A percentile compares a stretch with the other conserved stretches of the same genome.
These are phyloP conservation scores for Plectrocnemia conspersa DNA, from an alignment of 1,140 invertebrate species.

Conservation along the genomic window DNA sequence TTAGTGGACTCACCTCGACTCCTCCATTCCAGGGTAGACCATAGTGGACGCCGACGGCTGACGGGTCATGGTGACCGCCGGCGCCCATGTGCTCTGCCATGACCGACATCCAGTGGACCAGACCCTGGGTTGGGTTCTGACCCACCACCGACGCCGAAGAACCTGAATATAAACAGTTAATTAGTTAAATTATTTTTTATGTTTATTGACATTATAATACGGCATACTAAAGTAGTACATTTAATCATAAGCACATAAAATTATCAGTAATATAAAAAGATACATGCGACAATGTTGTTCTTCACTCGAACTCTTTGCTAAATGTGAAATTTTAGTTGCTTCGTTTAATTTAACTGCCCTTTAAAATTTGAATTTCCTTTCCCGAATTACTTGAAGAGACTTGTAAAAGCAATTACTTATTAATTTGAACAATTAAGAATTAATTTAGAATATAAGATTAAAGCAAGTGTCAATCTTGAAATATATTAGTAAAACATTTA, in stretches of 20 bases:
- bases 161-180: conserved; percentile 9
- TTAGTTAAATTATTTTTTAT: conserved; percentile 36
- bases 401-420: too few species aligned
- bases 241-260: too few species aligned
- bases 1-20: conserved; percentile 52
- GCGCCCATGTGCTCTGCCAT: conserved; percentile 76
- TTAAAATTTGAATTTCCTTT: too few species aligned
- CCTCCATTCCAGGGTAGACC: conserved; percentile 61
- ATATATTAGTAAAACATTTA: too few species aligned
- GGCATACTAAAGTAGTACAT: too few species aligned
- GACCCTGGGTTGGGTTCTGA: conserved; percentile 62
- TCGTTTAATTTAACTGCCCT: too few species aligned
- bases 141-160: conserved; percentile 50
- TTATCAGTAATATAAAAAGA: conserved; percentile 38
- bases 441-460: too few species aligned
- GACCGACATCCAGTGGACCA: conserved; percentile 80
- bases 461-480: too few species aligned
- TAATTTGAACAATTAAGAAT: too few species aligned
- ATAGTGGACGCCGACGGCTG: conserved; percentile 61
- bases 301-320: too few species aligned
- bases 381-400: too few species aligned
- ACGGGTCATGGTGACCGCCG: conserved; percentile 58
- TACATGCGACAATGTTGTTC: conserved; percentile 3
- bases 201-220: conserved; percentile 39
- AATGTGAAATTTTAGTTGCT: not conserved